Evolutionary conservation across 64 coral and sea anemone species (phyloP), one percentile per base, ranked within the genome.

Genomic region (Actinia tenebrosa): DNA sequence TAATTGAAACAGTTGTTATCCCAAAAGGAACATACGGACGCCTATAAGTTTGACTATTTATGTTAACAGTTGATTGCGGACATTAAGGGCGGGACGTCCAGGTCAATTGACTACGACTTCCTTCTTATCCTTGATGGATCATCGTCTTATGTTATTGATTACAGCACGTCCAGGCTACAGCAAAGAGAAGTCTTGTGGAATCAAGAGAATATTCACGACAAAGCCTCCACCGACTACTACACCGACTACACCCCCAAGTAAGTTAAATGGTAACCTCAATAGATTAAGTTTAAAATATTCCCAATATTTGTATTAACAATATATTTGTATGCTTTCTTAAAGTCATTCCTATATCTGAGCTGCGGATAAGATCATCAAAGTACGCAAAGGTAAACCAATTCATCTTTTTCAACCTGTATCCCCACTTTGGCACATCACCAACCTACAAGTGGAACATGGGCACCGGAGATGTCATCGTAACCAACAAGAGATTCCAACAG

Each of bases 381-480:
- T 83, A 83, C 80, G 64, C 26, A 9, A 87, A 87, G 43, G 62
- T 27, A 6, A 64, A 87, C 62, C 22, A 14, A 71, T 27, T 22
- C 7, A 7, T 87, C 27, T 50, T 46, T 37, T 17, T 87, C 22
- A 30, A 27, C 15, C n/a, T 87, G 30, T 87, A 87, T 46, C 64
- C 64, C 50, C 85, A 87, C 30, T 69, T 46, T 46, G 85, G 85
- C 6, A 87, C 59, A 42, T 27, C 26, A 68, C 85, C 85, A 6
- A 68, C 62, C 64, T 87, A 87, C 61, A 72, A 69, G 44, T 87
- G 85, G 85, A 72, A 0, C 16, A 44, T 87, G 37, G 85, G 85
- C 37, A 53, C 64, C 64, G 85, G 85, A 15, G 42, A 69, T 13
- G 60, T 69, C 20, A 69, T 69, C 17, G 20, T 64, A 30, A 87